phyloP scores from a whole-genome alignment of 2,797 vertebrate genomes.

The Scolopax bukidnonensis region DNA sequence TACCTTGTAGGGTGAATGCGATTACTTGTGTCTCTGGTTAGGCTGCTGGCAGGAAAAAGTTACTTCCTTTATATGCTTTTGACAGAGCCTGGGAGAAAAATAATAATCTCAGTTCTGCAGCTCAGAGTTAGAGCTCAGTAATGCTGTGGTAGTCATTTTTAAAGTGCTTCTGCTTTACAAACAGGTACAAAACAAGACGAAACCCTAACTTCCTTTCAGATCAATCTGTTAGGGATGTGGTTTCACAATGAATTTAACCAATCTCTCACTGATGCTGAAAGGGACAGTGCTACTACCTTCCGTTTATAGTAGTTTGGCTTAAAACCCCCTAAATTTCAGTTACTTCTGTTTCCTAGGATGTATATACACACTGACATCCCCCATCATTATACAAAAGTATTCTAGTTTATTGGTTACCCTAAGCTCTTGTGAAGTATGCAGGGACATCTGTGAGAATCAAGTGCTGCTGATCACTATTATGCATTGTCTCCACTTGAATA shows the following conservation, averaged over 20 bases:
- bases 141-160: neutral
- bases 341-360: neutral
- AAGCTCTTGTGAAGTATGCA: neutral
- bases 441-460: neutral
- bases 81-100: too few relatives aligned
- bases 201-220: neutral
- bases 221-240: neutral
- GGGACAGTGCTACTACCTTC: neutral
- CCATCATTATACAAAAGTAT: neutral
- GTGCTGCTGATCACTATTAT: neutral
- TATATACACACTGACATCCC: neutral
- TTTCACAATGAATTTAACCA: neutral
- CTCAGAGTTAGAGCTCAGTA: neutral
- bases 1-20: neutral
- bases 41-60: neutral
- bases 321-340: neutral
- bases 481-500: neutral
- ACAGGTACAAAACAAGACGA: neutral
- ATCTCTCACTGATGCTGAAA: neutral
- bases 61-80: neutral
- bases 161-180: neutral
- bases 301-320: neutral
- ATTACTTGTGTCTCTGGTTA: neutral
- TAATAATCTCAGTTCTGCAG: neutral
- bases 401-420: neutral